A percentile compares a stretch with the other conserved stretches of the same genome.
Evolutionary conservation across 2,888 invertebrate species (phyloP).

Genomic region (Trissolcus brochymenae): DNA sequence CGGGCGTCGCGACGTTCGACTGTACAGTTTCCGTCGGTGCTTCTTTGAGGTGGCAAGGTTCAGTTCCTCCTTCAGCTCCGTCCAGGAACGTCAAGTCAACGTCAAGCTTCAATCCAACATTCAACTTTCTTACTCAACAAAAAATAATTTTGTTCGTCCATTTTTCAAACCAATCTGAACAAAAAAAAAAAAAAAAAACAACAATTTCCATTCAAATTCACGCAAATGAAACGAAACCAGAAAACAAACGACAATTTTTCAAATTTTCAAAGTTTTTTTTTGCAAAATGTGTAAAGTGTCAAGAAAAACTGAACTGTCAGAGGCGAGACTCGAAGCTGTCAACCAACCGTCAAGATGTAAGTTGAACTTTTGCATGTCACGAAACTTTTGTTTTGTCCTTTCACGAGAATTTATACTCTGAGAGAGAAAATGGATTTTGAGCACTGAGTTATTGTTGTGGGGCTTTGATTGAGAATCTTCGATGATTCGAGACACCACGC

Average conservation of each 20-base stretch:
- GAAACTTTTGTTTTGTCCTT: not conserved
- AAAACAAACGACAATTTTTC: too few species aligned
- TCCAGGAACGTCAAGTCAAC: conserved; percentile 63
- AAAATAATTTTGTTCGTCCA: too few species aligned
- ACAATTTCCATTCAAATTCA: too few species aligned
- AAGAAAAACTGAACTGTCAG: not conserved
- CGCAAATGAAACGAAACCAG: too few species aligned
- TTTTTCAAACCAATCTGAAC: too few species aligned
- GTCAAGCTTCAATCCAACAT: conserved; percentile 2
- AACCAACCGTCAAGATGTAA: not conserved
- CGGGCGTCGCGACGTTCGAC: conserved; percentile 75
- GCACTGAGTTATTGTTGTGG: not conserved
- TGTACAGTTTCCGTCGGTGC: conserved; percentile 75
- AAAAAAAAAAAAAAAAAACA: too few species aligned
- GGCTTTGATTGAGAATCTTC: not conserved
- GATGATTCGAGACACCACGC: conserved; percentile 11
- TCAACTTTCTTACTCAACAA: too few species aligned
- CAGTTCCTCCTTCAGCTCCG: conserved; percentile 69
- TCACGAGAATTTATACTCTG: not conserved
- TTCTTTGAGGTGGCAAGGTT: conserved; percentile 72
- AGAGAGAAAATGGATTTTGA: not conserved
- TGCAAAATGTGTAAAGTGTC: not conserved
- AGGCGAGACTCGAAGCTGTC: not conserved
- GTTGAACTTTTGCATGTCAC: not conserved
- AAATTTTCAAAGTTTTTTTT: not conserved